Evolutionary conservation across 2,888 invertebrate species (phyloP).

Genomic region (Hirtodrosophila duncani): DNA sequence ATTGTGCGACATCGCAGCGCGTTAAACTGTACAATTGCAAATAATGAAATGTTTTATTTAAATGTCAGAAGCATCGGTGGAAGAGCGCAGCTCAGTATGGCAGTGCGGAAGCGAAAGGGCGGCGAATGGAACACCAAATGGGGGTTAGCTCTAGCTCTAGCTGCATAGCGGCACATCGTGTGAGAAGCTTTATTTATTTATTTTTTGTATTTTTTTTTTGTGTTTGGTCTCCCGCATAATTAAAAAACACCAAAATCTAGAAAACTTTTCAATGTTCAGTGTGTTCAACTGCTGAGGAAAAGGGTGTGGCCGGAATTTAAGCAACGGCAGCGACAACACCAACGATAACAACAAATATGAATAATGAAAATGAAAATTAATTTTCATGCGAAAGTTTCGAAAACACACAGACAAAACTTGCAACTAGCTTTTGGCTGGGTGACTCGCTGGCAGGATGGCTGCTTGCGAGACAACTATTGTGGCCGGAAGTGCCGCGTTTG

Average conservation of each 20-base stretch:
- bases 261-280: too few relatives aligned
- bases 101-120: too few relatives aligned
- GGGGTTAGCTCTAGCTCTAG: too few relatives aligned
- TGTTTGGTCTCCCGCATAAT: conserved; percentile 41
- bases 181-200: too few relatives aligned
- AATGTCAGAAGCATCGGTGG: conserved; percentile 40
- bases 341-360: conserved; percentile 41
- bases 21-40: conserved; percentile 61
- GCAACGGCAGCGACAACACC: conserved; percentile 3
- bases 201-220: too few relatives aligned
- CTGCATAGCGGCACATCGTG: too few relatives aligned
- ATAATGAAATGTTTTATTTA: conserved; percentile 59
- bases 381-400: conserved; percentile 49
- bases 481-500: conserved; percentile 28
- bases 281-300: not conserved
- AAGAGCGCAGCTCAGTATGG: too few relatives aligned
- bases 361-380: conserved; percentile 62
- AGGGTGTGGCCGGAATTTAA: conserved; percentile 7
- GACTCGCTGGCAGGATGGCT: conserved; percentile 6
- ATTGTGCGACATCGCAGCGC: conserved; percentile 53
- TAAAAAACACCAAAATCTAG: conserved; percentile 61
- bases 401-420: conserved; percentile 31
- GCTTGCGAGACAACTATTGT: conserved; percentile 1
- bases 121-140: too few relatives aligned
- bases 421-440: conserved; percentile 28